Evolutionary conservation across 1,140 invertebrate species (phyloP).

Genomic region (Streblospio benedicti): DNA sequence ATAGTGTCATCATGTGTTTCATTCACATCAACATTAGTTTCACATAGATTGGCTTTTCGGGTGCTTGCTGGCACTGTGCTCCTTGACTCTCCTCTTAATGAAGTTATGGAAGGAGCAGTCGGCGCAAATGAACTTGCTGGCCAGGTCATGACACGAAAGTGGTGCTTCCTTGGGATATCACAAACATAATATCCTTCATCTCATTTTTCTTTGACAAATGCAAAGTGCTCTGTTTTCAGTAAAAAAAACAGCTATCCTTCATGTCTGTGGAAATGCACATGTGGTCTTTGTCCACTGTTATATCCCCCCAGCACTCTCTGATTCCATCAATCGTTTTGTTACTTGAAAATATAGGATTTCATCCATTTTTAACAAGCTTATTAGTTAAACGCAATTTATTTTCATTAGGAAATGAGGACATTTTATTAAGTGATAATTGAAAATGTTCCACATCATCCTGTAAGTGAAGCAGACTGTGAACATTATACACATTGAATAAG

Average conservation of each 20-base stretch:
- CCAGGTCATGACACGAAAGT: too few relatives aligned
- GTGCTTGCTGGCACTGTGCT: too few relatives aligned
- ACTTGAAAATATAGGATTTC: conserved; percentile 5
- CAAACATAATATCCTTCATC: not conserved
- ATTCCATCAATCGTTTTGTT: not conserved
- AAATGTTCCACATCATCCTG: not conserved
- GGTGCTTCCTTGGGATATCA: not conserved
- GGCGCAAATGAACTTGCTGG: too few relatives aligned
- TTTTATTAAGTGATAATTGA: conserved; percentile 1
- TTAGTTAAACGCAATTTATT: not conserved
- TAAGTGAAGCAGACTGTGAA: not conserved
- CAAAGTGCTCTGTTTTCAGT: not conserved
- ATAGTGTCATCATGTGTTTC: too few relatives aligned
- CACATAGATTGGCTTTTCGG: too few relatives aligned
- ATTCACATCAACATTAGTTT: too few relatives aligned
- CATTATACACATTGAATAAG: not conserved
- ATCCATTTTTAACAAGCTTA: not conserved
- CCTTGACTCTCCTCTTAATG: too few relatives aligned
- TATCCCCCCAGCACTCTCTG: not conserved
- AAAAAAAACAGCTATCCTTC: not conserved
- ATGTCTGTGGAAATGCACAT: not conserved
- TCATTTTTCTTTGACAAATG: not conserved
- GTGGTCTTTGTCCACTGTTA: not conserved
- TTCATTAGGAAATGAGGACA: not conserved
- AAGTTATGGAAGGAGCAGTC: too few relatives aligned